Evolutionary conservation across 2,113 vertebrate species (phyloP), one percentile per base, ranked within the genome.

Genomic region (Bujurquina vittata): DNA sequence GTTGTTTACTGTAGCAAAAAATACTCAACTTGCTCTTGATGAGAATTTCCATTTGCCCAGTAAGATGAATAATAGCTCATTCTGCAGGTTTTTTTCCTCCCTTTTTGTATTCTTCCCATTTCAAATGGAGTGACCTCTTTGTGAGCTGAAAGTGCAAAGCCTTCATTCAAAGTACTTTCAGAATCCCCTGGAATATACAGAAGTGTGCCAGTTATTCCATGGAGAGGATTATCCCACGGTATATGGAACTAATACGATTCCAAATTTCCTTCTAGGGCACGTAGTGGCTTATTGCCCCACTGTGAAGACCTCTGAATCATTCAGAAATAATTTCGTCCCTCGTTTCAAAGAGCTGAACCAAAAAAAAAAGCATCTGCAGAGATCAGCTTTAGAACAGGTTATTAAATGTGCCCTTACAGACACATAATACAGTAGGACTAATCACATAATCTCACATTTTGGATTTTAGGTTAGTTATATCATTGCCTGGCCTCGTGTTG

Each of bases 241-340:
- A 91, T 90, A 91, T 91, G 92, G 89, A 92, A 91, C 92, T 89
- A 94, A 95, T 93, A 88, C 78, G 87, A 94, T 93, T 93, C 88
- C 54, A 46, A 74, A 90, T 90, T 90, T 92, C 90, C 85, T 92
- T 82, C 86, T 37, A 46, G 87, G 86, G 83, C 17, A 86, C 91
- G 90, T 88, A 88, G 91, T 91, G 85, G 91, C 88, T 92, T 89
- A 91, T 91, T 89, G 89, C 77, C 75, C 73, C 61, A 78, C 86
- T 82, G 81, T 86, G 52, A 83, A 88, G 85, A 93, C 91, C 87
- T 87, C 82, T 61, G 79, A 90, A 83, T 87, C 75, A 85, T 84
- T 91, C 78, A 79, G 75, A 91, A 92, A 90, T 87, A 26, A 91
- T 89, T 67, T 90, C 4, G 26, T 77, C 49, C 78, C 79, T 88